Conservation (phyloP, 1,140 invertebrate genomes). For the Megathymus violae region DNA sequence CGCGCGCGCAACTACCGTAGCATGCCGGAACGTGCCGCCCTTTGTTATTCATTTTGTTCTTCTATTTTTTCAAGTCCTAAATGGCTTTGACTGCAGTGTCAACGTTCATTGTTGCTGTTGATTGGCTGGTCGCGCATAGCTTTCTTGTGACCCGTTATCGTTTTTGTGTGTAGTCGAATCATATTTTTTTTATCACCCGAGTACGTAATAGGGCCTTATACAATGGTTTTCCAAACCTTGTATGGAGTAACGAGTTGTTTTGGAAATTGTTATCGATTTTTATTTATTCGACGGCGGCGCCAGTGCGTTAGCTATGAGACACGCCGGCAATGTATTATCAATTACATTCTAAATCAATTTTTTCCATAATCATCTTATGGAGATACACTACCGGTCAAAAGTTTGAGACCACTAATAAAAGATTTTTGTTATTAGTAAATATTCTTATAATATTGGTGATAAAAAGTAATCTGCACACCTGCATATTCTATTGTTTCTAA, state of each 20-base stretch:
- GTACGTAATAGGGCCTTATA: conserved; percentile 38
- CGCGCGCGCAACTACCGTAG: conserved; percentile 48
- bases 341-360: conserved; percentile 25
- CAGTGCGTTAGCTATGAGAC: conserved; percentile 23
- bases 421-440: too few species aligned
- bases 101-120: conserved; percentile 54
- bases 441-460: too few species aligned
- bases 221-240: conserved; percentile 19
- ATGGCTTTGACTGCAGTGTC: conserved; percentile 49
- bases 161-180: conserved; percentile 48
- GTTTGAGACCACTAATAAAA: too few species aligned
- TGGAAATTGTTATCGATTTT: conserved; percentile 33
- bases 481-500: too few species aligned
- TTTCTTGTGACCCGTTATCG: conserved; percentile 27
- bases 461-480: too few species aligned
- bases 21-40: conserved; percentile 39
- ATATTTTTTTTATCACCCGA: conserved; percentile 28
- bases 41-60: conserved; percentile 53
- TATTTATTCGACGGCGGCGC: conserved; percentile 26
- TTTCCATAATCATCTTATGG: too few species aligned
- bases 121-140: conserved; percentile 48
- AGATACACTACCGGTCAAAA: too few species aligned
- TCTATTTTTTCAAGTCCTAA: conserved; percentile 48
- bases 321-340: conserved; percentile 6
- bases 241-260: conserved; percentile 29